Base-by-base conservation (phyloP, 2,113 vertebrate genomes). In the Podarcis muralis region DNA sequence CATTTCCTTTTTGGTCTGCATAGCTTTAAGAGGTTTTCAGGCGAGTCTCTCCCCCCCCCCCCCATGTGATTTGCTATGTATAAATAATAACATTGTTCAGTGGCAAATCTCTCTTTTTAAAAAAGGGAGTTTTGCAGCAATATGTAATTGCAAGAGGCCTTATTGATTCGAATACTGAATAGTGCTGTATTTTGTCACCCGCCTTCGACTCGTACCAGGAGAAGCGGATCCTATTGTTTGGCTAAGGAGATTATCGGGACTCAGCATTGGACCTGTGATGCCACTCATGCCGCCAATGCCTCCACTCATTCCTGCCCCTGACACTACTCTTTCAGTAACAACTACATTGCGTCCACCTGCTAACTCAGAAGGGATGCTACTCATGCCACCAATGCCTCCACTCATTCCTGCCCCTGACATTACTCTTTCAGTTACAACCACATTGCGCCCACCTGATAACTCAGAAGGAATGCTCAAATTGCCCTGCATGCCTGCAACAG, bases 391-490 rank as follows among this genome's bases (percentile, higher is more conserved):
- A 4, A 57, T 6, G 22, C 82, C 57, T 16, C 93, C 94, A 53
- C 91, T 95, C 90, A 93, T 88, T 40, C 93, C 96, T 92, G 95
- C 94, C 68, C 94, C 97, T 92, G 98, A 95, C 81, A 98, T 87
- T 43, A 98, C 96, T 88, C 98, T 93, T 88, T 98, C 98, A 0
- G 97, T 95, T 30, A 97, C 95, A 88, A 97, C 94, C 43, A 98
- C 85, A 0, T 97, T 97, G 88, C 97, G 96, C 72, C 97, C 43
- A 0, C 91, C 95, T 0, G 96, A 95, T 92, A 97, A 59, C 88
- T 97, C 97, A 0, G 96, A 85, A 22, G 96, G 96, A 11, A 97
- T 95, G 85, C 95, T 97, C 23, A 97, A 94, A 91, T 95, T 97
- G 77, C 96, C 96, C 0, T 96, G 97, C 68, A 97, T 90, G 23